phyloP scores from a whole-genome alignment of 2,888 invertebrate genomes.

The Cantharis lateralis region DNA sequence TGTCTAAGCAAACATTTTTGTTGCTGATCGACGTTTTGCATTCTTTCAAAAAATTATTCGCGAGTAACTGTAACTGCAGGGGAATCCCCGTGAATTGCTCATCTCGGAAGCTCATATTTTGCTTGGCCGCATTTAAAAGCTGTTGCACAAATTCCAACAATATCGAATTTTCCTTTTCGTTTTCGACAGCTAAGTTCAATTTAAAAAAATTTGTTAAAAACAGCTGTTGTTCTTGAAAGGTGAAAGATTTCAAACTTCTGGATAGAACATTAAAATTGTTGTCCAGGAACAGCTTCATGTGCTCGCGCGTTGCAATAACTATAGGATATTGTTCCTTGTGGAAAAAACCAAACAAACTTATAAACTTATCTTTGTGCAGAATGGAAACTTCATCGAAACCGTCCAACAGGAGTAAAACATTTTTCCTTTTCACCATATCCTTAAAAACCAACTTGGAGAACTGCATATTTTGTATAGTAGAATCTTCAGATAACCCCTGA shows the following conservation, averaged over 20 bases:
- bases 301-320: not conserved
- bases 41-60: not conserved
- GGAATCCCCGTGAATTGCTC: not conserved
- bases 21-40: not conserved
- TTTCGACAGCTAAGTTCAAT: not conserved
- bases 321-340: not conserved
- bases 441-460: not conserved
- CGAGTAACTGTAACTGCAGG: not conserved
- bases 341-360: not conserved
- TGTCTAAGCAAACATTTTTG: not conserved
- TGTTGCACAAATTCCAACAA: not conserved
- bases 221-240: not conserved
- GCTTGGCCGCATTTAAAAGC: not conserved
- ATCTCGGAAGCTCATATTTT: not conserved
- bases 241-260: not conserved
- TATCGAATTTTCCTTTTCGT: not conserved
- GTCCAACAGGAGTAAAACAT: not conserved
- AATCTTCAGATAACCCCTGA: not conserved
- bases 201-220: not conserved
- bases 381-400: conserved; percentile 11
- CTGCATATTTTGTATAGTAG: not conserved
- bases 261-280: not conserved
- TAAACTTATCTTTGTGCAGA: not conserved
- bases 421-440: not conserved
- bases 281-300: not conserved